phyloP scores from a whole-genome alignment of 2,113 vertebrate species.

The Rhineura floridana region DNA sequence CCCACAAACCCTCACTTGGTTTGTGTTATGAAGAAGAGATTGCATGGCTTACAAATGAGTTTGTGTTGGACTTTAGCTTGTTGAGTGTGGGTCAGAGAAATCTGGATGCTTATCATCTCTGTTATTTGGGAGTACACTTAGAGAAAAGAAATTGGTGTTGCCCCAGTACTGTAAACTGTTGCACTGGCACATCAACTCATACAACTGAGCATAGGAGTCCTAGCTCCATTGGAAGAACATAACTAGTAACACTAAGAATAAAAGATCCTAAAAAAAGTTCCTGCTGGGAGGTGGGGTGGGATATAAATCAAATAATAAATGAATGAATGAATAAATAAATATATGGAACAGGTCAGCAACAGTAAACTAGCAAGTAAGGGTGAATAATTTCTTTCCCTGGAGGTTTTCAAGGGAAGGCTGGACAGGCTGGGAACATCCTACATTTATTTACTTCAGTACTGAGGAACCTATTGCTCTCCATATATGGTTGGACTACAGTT shows the following conservation, averaged over 20 bases:
- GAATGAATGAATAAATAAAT: too few relatives aligned
- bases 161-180: too few relatives aligned
- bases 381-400: background rate
- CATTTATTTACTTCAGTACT: too few relatives aligned
- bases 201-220: background rate
- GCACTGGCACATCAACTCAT: too few relatives aligned
- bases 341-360: background rate
- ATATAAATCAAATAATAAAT: too few relatives aligned
- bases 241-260: background rate
- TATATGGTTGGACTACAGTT: background rate
- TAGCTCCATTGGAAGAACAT: background rate
- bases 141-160: background rate
- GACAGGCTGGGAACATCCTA: background rate
- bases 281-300: too few relatives aligned
- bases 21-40: background rate
- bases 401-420: background rate
- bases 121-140: background rate
- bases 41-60: background rate
- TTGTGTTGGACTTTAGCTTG: background rate
- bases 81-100: background rate
- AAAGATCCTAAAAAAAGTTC: background rate
- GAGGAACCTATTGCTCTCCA: background rate
- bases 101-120: background rate
- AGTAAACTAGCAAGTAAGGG: background rate
- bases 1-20: background rate